Base-by-base conservation (phyloP, 2,113 vertebrate genomes). In the Tautogolabrus adspersus region DNA sequence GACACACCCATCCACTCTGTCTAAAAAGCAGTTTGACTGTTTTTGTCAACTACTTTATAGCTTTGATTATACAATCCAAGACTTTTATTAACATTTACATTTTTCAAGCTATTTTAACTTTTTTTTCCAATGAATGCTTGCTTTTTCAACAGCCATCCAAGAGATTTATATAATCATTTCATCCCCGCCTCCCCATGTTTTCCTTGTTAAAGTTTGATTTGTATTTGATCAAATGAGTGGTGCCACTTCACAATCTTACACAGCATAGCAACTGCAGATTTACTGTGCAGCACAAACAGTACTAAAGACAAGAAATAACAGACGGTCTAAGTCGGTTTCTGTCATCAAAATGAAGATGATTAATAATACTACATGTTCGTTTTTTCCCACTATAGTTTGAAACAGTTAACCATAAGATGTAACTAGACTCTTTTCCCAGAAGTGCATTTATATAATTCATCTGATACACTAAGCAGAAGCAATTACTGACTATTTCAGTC, bases 381-480 rank as follows among this genome's bases (percentile, higher is more conserved):
- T 46, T 57, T 64, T 46, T 67, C 57, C 44, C 19, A 16, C 10
- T 18, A 10, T 52, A 19, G 22, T 30, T 52, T 71, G 21, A 58
- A 40, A 51, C 55, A 16, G 56, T 62, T 22, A 13, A 51, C 49
- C n/a, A 22, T 42, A 10, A 21, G 23, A 15, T 49, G 12, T 7
- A 55, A 22, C 21, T 19, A 51, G 26, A 52, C 22, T 15, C 9
- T 8, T 67, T 68, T 65, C 44, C 52, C 30, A 61, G 49, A 11
- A 40, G 56, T 69, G 15, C 19, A 34, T 67, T 22, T 56, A 42
- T 34, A 34, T 37, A 65, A 79, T 66, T n/a, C 46, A 55, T 61
- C 12, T 26, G 56, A 66, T 18, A 34, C 16, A 26, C 46, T 34
- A 21, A 51, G 18, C 49, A 80, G 30, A 66, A 54, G 57, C 38